Percentiles rank a stretch among this genome's conserved stretches.
These are phyloP conservation scores for Choristoneura rosaceana DNA, from an alignment of 2,888 invertebrate species.

Conservation along the genomic window DNA sequence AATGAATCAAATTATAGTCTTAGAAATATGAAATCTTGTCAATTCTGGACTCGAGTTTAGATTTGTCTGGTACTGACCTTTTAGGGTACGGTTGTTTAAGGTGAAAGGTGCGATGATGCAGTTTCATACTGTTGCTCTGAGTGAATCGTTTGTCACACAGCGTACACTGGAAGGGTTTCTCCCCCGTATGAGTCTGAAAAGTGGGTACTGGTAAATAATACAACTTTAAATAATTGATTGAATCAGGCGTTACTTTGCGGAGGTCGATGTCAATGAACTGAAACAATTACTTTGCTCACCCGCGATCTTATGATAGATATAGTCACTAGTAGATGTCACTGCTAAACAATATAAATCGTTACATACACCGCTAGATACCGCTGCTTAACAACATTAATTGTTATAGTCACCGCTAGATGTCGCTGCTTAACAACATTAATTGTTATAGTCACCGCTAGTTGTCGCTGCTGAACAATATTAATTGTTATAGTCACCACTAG, in stretches of 20 bases:
- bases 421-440: not conserved
- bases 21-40: no score
- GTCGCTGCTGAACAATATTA: constrained; percentile 52
- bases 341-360: not conserved
- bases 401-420: not conserved
- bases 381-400: constrained; percentile 38
- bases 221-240: no score
- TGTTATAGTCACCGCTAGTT: constrained; percentile 61
- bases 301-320: no score
- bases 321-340: no score
- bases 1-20: no score
- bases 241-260: no score
- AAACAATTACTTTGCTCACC: no score
- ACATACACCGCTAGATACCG: constrained; percentile 60
- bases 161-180: constrained; percentile 69
- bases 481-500: constrained; percentile 58
- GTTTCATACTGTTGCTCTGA: constrained; percentile 78
- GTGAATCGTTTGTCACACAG: constrained; percentile 78
- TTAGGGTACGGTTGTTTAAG: constrained; percentile 78
- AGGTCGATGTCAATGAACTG: no score
- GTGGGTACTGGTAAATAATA: not conserved
- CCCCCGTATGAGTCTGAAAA: constrained; percentile 75
- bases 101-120: constrained; percentile 74
- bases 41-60: no score
- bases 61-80: constrained; percentile 53